Evolutionary conservation across 2,797 vertebrate species (phyloP).

Genomic region (Dermochelys coriacea): DNA sequence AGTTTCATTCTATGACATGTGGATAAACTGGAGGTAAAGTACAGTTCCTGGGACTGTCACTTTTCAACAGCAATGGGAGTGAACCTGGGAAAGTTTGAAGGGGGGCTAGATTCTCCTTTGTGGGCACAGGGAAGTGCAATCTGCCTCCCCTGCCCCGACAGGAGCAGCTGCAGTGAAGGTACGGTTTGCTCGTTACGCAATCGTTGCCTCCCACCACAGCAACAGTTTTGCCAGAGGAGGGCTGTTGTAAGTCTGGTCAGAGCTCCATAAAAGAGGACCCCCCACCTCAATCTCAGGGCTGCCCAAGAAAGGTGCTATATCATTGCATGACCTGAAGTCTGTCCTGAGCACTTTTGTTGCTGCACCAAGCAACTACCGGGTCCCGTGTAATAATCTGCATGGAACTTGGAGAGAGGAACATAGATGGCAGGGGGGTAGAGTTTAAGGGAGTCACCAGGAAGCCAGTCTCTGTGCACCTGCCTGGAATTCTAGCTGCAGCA

Average conservation of each 20-base stretch:
- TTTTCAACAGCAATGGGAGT: background rate
- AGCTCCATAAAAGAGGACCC: background rate
- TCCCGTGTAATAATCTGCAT: rapidly evolving
- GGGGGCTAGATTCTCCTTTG: rapidly evolving
- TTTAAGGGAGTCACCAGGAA: background rate
- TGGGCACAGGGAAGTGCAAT: background rate
- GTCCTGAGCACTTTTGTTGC: rapidly evolving
- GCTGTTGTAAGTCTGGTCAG: background rate
- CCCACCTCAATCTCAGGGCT: background rate
- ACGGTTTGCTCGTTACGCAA: background rate
- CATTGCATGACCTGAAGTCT: background rate
- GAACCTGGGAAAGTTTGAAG: background rate
- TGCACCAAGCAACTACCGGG: rapidly evolving
- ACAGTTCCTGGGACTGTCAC: background rate
- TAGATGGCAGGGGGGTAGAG: background rate
- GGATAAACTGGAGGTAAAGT: constrained; percentile 4
- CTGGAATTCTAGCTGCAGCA: constrained; percentile 11
- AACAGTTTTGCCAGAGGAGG: background rate
- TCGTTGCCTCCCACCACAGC: background rate
- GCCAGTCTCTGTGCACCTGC: background rate
- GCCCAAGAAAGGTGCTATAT: background rate
- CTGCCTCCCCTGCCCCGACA: background rate
- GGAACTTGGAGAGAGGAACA: background rate
- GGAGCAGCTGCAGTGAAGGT: background rate
- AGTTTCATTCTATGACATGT: background rate